Conservation (phyloP, 2,888 invertebrate genomes). For the Pterobdella sp. region DNA sequence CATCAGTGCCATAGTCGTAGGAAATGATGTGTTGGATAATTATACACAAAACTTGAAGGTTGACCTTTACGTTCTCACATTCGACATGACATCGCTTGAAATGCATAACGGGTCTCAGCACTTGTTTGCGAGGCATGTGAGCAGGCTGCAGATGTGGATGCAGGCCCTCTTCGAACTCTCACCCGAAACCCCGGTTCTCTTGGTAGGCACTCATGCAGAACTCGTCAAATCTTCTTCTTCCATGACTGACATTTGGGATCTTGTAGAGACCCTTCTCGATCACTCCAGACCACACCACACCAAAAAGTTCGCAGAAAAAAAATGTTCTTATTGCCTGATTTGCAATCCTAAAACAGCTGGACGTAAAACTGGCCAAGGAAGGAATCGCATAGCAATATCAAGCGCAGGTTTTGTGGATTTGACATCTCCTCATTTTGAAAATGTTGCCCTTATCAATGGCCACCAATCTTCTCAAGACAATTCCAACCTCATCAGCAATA, state of each 20-base stretch:
- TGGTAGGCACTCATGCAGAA: conserved; percentile 40
- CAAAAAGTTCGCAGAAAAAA: conserved; percentile 35
- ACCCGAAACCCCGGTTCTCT: conserved; percentile 39
- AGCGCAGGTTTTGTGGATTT: conserved; percentile 40
- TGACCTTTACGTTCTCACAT: conserved; percentile 38
- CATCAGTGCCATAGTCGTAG: conserved; percentile 38
- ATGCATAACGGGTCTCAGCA: conserved; percentile 40
- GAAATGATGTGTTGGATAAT: conserved; percentile 38
- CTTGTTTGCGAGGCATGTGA: conserved; percentile 39
- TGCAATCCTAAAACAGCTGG: conserved; percentile 38
- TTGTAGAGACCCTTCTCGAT: conserved; percentile 38
- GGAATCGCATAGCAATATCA: conserved; percentile 38
- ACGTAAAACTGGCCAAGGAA: conserved; percentile 27
- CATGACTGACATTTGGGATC: conserved; percentile 39
- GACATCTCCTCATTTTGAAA: conserved; percentile 36
- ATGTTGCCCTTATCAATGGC: conserved; percentile 36
- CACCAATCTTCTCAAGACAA: conserved; percentile 1
- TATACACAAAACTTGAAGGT: conserved; percentile 35
- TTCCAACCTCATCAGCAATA: conserved; percentile 16
- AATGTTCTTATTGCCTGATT: conserved; percentile 36
- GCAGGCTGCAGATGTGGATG: conserved; percentile 40
- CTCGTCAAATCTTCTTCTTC: conserved; percentile 39
- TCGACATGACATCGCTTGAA: conserved; percentile 39
- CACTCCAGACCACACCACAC: conserved; percentile 37
- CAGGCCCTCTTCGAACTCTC: conserved; percentile 39